Conservation (phyloP, 2,113 vertebrate genomes). For the Gopherus evgoodei region DNA sequence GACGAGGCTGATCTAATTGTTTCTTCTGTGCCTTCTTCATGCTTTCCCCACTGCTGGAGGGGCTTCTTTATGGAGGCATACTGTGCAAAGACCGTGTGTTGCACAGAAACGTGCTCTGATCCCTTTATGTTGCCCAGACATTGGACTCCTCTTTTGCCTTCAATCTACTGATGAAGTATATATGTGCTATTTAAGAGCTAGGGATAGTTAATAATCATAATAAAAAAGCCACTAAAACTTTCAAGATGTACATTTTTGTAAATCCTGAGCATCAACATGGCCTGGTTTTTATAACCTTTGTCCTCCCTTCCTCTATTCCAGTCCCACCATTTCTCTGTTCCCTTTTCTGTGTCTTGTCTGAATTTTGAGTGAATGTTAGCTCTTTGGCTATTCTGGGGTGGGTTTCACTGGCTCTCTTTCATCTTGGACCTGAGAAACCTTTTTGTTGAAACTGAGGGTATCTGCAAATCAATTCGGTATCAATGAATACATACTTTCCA, state of each 20-base stretch:
- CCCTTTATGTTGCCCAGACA: background rate
- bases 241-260: accelerated
- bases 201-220: background rate
- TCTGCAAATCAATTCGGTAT: no score
- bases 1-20: background rate
- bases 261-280: background rate
- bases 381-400: background rate
- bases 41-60: background rate
- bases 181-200: background rate
- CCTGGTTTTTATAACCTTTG: accelerated
- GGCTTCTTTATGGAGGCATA: accelerated
- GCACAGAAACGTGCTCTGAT: background rate
- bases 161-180: accelerated
- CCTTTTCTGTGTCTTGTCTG: background rate
- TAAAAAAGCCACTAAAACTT: accelerated
- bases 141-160: background rate
- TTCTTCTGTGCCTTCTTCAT: accelerated
- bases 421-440: no score
- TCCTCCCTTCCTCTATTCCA: background rate
- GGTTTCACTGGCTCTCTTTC: no score
- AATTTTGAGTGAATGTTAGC: constrained; percentile 34
- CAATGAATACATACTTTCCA: no score
- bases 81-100: accelerated
- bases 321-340: background rate
- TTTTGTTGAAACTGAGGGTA: no score